Percentiles rank a stretch among this genome's conserved stretches.
These are phyloP conservation scores for Alectura lathami DNA, from an alignment of 2,113 vertebrate genomes.

Conservation along the genomic window DNA sequence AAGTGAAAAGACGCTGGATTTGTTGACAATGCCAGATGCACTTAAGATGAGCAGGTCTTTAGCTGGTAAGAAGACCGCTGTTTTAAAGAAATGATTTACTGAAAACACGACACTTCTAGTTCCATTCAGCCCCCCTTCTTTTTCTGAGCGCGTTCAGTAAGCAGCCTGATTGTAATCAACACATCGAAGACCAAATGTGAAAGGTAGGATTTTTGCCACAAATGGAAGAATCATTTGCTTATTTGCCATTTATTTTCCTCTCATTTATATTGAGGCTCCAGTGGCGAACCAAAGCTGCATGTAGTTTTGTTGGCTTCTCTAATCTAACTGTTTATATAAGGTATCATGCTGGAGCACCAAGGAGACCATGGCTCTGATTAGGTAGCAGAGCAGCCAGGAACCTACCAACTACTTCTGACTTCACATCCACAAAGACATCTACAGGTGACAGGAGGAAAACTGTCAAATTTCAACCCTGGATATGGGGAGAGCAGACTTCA, in stretches of 20 bases:
- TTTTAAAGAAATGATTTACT: conserved; percentile 1
- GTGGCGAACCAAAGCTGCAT: neutral
- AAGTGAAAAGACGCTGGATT: conserved; percentile 5
- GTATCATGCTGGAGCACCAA: neutral
- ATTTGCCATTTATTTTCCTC: neutral
- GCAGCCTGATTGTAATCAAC: conserved; percentile 1
- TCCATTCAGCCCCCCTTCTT: neutral
- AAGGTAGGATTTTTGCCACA: neutral
- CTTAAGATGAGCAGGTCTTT: conserved; percentile 7
- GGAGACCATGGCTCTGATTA: neutral
- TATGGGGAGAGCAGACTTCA: too few species aligned
- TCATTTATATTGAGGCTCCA: neutral
- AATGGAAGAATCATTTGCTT: neutral
- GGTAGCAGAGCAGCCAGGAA: neutral
- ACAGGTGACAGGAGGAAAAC: neutral
- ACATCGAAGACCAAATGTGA: neutral
- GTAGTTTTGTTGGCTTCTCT: neutral
- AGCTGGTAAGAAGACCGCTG: neutral
- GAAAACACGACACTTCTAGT: neutral
- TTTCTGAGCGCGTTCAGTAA: neutral
- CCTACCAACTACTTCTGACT: neutral
- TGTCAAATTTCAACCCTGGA: too few species aligned
- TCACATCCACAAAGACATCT: neutral
- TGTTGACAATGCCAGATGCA: conserved; percentile 45
- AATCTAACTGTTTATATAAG: neutral